Evolutionary conservation across 2,797 vertebrate genomes (phyloP).

Genomic region (Lates japonicus): DNA sequence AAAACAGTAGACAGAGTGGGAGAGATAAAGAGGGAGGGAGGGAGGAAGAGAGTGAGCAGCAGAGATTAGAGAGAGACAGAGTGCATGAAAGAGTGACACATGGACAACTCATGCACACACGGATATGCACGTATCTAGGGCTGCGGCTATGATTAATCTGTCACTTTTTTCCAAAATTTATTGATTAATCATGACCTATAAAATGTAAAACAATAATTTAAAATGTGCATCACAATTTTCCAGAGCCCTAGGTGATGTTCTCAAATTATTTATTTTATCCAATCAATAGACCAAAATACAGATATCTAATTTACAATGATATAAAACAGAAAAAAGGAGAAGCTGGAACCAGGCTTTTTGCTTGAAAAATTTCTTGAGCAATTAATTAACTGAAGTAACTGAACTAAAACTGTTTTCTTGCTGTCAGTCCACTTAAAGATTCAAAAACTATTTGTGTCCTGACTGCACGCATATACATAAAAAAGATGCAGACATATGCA

Average conservation of each 20-base stretch:
- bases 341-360: neutral
- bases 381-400: neutral
- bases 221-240: neutral
- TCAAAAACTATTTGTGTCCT: neutral
- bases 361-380: neutral
- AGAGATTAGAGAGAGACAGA: conserved; percentile 47
- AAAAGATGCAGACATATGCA: neutral
- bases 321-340: neutral
- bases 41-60: conserved; percentile 29
- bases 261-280: neutral
- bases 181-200: neutral
- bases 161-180: neutral
- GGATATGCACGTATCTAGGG: conserved; percentile 3
- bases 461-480: neutral
- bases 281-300: neutral
- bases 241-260: neutral
- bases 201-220: neutral
- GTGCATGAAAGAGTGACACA: conserved; percentile 61
- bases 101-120: conserved; percentile 42
- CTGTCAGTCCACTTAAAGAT: neutral
- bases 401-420: neutral
- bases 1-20: too few relatives aligned
- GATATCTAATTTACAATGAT: neutral
- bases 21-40: conserved; percentile 58
- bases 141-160: neutral